These are phyloP conservation scores for Anagrus nilaparvatae DNA, from an alignment of 1,140 invertebrate genomes.

Conservation along the genomic window DNA sequence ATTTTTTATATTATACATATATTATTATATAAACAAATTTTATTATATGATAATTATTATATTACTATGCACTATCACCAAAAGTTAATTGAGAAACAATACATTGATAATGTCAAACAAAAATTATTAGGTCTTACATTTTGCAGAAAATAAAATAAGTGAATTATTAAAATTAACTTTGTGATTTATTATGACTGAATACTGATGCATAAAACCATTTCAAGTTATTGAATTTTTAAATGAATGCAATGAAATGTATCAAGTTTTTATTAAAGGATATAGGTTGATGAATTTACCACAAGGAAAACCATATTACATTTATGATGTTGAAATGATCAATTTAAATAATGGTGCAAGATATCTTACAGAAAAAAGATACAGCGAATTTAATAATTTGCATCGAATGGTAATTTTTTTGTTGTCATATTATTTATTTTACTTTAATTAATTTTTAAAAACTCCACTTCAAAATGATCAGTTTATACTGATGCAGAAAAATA, in stretches of 20 bases:
- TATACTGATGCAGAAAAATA: slow-evolving; percentile 4
- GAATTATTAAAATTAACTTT: too few species aligned
- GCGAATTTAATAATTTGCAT: slow-evolving; percentile 52
- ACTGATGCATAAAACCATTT: slow-evolving; percentile 1
- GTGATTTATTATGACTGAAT: too few species aligned
- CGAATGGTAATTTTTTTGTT: slow-evolving; percentile 39
- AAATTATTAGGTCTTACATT: too few species aligned
- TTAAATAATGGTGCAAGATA: slow-evolving; percentile 34
- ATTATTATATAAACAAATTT: too few species aligned
- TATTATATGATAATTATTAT: too few species aligned
- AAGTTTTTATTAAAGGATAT: slow-evolving; percentile 38
- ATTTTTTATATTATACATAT: too few species aligned
- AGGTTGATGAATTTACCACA: slow-evolving; percentile 35
- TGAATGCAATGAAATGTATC: slow-evolving; percentile 34
- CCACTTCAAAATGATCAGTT: too few species aligned
- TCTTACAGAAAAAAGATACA: slow-evolving; percentile 47
- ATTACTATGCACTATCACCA: too few species aligned
- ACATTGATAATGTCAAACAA: too few species aligned
- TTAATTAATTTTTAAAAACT: neutral
- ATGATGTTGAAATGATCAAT: slow-evolving; percentile 44
- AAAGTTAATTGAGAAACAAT: too few species aligned
- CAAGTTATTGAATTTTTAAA: slow-evolving; percentile 7
- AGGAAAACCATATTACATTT: slow-evolving; percentile 47
- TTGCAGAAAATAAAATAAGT: too few species aligned
- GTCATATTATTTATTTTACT: neutral